Evolutionary conservation across 2,797 vertebrate species (phyloP).

Genomic region (Semotilus atromaculatus): DNA sequence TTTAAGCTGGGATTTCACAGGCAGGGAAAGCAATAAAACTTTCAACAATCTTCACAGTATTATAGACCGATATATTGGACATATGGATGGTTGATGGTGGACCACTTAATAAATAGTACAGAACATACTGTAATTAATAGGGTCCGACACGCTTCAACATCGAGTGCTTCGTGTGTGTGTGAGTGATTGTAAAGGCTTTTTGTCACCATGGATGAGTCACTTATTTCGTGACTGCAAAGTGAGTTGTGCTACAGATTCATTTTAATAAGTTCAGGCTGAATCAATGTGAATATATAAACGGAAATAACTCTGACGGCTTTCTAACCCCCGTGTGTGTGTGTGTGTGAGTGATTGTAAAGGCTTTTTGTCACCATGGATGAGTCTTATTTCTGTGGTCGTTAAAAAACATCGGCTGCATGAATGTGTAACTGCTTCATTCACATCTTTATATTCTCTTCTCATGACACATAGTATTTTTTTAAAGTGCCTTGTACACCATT

Average conservation of each 20-base stretch:
- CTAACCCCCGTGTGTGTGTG: background rate
- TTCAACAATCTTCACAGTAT: no score
- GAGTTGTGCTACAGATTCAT: background rate
- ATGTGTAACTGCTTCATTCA: conserved; percentile 9
- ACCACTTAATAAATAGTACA: no score
- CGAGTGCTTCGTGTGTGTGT: no score
- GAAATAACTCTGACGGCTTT: background rate
- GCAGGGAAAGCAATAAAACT: background rate
- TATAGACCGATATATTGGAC: background rate
- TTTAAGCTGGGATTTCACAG: no score
- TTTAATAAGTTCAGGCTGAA: conserved; percentile 15
- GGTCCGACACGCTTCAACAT: background rate
- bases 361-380: conserved; percentile 29
- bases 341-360: background rate
- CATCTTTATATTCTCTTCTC: background rate
- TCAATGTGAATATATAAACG: conserved; percentile 6
- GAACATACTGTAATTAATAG: no score
- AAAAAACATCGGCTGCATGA: background rate
- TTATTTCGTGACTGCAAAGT: no score
- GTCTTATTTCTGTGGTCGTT: background rate
- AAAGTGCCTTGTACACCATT: background rate
- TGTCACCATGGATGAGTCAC: conserved; percentile 26
- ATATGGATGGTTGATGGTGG: no score
- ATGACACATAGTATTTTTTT: background rate
- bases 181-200: conserved; percentile 6